phyloP scores from a whole-genome alignment of 2,888 invertebrate genomes.

The Drosophila prolongata region DNA sequence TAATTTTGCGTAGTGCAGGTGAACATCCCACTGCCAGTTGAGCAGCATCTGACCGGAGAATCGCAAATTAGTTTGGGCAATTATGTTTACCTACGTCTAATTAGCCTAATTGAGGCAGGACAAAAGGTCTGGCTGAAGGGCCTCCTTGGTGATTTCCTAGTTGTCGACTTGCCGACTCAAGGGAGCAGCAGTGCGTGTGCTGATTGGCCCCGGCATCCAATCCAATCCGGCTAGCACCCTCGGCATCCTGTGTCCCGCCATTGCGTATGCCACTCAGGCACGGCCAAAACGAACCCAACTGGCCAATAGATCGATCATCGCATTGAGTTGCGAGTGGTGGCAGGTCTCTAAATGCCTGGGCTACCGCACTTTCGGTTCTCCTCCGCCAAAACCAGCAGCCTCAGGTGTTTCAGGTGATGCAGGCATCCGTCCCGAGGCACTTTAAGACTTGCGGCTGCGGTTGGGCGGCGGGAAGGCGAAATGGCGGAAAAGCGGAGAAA shows the following conservation, averaged over 20 bases:
- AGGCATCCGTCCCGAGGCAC: constrained; percentile 19
- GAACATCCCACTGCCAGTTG: constrained; percentile 33
- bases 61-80: constrained; percentile 71
- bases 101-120: constrained; percentile 75
- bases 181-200: constrained; percentile 20
- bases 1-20: constrained; percentile 7
- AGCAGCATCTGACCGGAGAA: constrained; percentile 40
- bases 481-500: constrained; percentile 4
- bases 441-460: constrained; percentile 47
- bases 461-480: constrained; percentile 15
- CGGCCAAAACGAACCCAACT: constrained; percentile 18
- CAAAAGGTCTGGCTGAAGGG: constrained; percentile 54
- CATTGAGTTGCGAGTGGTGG: background rate
- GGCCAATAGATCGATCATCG: constrained; percentile 43
- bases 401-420: constrained; percentile 31
- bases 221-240: background rate
- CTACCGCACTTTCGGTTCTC: constrained; percentile 28
- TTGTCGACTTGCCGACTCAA: background rate
- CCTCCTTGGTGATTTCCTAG: constrained; percentile 10
- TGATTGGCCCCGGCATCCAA: constrained; percentile 13
- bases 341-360: constrained; percentile 25
- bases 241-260: constrained; percentile 6
- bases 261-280: constrained; percentile 45
- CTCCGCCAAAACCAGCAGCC: constrained; percentile 22
- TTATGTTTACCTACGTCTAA: constrained; percentile 79